These are phyloP conservation scores for Calonectris borealis DNA, from an alignment of 2,113 vertebrate genomes.

Conservation along the genomic window DNA sequence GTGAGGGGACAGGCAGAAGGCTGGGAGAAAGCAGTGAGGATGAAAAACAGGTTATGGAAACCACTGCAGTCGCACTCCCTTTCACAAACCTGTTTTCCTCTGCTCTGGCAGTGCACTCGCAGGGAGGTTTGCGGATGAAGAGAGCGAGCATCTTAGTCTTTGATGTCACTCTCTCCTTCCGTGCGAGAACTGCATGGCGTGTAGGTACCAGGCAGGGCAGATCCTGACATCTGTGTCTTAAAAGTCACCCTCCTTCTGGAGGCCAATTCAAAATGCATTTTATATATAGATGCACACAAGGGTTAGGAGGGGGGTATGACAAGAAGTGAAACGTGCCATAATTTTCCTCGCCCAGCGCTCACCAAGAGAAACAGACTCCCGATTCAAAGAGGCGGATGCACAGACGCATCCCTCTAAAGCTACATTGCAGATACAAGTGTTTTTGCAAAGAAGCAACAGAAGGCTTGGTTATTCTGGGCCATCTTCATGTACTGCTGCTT, in stretches of 20 bases:
- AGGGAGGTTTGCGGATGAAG: background rate
- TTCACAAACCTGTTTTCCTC: background rate
- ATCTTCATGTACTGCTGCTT: background rate
- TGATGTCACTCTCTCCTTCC: background rate
- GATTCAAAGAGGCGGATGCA: background rate
- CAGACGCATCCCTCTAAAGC: background rate
- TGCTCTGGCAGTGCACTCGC: background rate
- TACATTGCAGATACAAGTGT: background rate
- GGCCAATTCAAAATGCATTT: background rate
- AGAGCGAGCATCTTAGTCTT: background rate
- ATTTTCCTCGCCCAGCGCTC: background rate
- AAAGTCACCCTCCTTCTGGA: background rate
- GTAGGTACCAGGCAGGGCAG: background rate
- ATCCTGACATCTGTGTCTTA: background rate
- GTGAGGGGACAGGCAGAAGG: background rate
- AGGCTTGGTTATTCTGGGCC: background rate
- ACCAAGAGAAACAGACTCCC: background rate
- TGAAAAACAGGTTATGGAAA: background rate
- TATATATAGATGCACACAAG: background rate
- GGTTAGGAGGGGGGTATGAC: background rate
- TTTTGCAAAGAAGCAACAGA: background rate
- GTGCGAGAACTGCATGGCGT: accelerated
- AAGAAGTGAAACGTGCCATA: background rate
- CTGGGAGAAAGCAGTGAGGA: background rate
- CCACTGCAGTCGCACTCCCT: background rate